Evolutionary conservation across 2,113 vertebrate genomes (phyloP).

Genomic region (Ancistrus triradiatus): DNA sequence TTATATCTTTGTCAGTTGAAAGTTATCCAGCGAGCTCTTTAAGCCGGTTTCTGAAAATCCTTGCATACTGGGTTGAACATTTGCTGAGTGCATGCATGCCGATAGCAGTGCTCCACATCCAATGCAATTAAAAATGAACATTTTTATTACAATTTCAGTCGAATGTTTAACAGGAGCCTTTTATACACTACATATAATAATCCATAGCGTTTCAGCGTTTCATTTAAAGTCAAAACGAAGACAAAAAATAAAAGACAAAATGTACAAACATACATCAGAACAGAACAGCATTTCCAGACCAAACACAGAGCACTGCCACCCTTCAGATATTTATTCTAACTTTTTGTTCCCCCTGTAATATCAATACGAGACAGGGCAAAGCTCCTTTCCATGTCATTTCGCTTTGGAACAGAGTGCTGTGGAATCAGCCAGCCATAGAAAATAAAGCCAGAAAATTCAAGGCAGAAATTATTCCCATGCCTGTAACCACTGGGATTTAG

Average conservation of each 20-base stretch:
- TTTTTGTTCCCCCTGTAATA: too few relatives aligned
- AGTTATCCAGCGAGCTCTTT: not conserved
- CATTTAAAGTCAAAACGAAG: constrained; percentile 21
- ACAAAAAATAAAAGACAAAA: constrained; percentile 29
- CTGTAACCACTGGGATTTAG: not conserved
- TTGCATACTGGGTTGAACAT: not conserved
- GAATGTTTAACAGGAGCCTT: constrained; percentile 7
- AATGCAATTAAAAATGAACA: not conserved
- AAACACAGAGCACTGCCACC: too few relatives aligned
- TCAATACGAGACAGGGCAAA: too few relatives aligned
- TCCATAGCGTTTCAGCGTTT: constrained; percentile 1
- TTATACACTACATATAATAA: not conserved
- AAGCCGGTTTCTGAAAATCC: not conserved
- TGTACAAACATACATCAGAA: too few relatives aligned
- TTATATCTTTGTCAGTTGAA: constrained; percentile 7
- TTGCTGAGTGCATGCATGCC: not conserved
- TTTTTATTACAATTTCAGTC: not conserved
- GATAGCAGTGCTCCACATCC: not conserved
- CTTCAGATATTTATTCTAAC: too few relatives aligned
- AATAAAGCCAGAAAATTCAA: too few relatives aligned
- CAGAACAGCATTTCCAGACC: too few relatives aligned
- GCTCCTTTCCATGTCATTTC: too few relatives aligned
- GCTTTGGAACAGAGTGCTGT: too few relatives aligned
- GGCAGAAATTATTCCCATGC: too few relatives aligned
- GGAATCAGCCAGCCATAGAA: not conserved